phyloP scores from a whole-genome alignment of 2,888 invertebrate species.

The Gerris lacustris region DNA sequence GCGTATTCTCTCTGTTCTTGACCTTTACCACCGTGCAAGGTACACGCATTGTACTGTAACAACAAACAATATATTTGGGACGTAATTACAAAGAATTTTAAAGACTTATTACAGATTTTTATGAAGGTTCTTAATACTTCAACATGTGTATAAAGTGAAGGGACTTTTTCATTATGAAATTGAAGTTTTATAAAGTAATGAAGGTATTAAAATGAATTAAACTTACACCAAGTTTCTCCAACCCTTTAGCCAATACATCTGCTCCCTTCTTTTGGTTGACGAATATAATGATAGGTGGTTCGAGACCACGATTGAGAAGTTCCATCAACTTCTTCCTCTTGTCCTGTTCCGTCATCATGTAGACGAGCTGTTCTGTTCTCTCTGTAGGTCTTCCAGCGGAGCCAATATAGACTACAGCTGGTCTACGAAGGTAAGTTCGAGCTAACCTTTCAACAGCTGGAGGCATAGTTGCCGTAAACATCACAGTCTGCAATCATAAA shows the following conservation, averaged over 20 bases:
- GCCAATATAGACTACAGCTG: slow-evolving; percentile 95
- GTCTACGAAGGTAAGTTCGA: slow-evolving; percentile 82
- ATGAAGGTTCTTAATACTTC: too few relatives aligned
- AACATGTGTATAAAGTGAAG: too few relatives aligned
- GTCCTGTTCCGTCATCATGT: slow-evolving; percentile 87
- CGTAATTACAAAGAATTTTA: too few relatives aligned
- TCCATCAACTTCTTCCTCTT: slow-evolving; percentile 94
- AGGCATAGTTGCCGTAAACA: slow-evolving; percentile 99
- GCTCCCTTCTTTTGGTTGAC: slow-evolving; percentile 99
- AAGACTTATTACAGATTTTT: too few relatives aligned
- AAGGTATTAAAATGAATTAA: not conserved
- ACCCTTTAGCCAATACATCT: slow-evolving; percentile 89
- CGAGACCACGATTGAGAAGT: slow-evolving; percentile 76
- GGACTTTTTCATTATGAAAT: too few relatives aligned
- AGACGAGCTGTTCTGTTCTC: slow-evolving; percentile 92
- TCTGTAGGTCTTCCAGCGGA: slow-evolving; percentile 95
- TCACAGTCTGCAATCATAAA: slow-evolving; percentile 64
- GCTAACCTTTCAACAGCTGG: slow-evolving; percentile 94
- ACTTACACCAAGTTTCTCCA: slow-evolving; percentile 81
- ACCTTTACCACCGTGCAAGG: slow-evolving; percentile 98
- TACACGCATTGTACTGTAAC: slow-evolving; percentile 77
- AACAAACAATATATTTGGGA: slow-evolving; percentile 11
- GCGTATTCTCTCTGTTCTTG: slow-evolving; percentile 99
- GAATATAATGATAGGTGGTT: slow-evolving; percentile 97
- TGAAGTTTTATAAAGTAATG: too few relatives aligned